Evolutionary conservation across 2,113 vertebrate species (phyloP).

Genomic region (Eudyptes chrysolophus): DNA sequence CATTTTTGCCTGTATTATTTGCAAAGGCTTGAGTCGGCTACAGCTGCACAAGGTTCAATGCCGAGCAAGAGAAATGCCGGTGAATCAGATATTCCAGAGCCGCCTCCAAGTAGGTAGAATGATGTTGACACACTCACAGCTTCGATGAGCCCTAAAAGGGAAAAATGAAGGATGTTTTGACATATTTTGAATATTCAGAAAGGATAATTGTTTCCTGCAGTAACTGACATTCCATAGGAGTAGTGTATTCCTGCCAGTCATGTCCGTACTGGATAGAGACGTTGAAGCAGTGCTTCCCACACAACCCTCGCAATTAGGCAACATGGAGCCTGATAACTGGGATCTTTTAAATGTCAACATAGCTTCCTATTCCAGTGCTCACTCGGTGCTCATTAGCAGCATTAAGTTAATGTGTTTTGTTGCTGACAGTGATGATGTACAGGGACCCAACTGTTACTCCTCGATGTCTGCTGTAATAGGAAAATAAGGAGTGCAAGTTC

Average conservation of each 20-base stretch:
- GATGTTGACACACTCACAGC: slow-evolving; percentile 28
- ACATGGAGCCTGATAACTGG: neutral
- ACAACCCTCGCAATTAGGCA: slow-evolving; percentile 11
- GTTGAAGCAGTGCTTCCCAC: slow-evolving; percentile 29
- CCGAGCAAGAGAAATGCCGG: neutral
- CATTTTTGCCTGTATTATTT: neutral
- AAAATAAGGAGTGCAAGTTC: neutral
- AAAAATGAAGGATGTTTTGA: slow-evolving; percentile 55
- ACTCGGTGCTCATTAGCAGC: neutral
- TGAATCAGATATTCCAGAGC: slow-evolving; percentile 45
- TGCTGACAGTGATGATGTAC: slow-evolving; percentile 3
- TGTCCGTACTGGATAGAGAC: slow-evolving; percentile 52
- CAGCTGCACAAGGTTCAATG: neutral
- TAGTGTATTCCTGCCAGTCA: slow-evolving; percentile 22
- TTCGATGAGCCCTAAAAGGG: slow-evolving; percentile 39
- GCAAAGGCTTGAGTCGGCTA: neutral
- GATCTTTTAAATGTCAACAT: slow-evolving; percentile 21
- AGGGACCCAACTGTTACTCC: neutral
- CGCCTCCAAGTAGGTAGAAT: neutral
- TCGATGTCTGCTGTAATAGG: neutral
- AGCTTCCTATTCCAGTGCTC: neutral
- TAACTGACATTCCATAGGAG: slow-evolving; percentile 57
- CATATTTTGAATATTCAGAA: slow-evolving; percentile 64
- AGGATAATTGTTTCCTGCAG: slow-evolving; percentile 59
- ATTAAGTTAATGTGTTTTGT: neutral